Conservation (phyloP, 2,113 vertebrate species). For the Chunga burmeisteri region DNA sequence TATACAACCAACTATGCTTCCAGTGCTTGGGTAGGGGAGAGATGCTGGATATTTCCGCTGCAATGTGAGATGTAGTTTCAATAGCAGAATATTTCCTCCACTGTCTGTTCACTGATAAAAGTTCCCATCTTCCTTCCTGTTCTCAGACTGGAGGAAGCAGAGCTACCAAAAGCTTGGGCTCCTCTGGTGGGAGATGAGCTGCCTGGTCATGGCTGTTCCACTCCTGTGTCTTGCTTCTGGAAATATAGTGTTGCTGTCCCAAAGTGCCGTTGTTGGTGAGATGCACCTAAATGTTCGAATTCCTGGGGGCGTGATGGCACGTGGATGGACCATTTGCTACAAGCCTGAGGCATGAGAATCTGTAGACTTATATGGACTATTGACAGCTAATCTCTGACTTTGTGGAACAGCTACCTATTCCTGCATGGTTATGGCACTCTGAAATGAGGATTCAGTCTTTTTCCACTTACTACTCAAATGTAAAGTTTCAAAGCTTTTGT, state of each 20-base stretch:
- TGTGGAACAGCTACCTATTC: background rate
- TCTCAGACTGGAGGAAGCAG: background rate
- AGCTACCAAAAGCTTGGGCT: background rate
- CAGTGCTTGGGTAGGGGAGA: background rate
- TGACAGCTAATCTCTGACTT: background rate
- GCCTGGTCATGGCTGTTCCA: background rate
- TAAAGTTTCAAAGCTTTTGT: background rate
- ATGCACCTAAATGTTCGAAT: background rate
- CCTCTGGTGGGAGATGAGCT: background rate
- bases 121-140: background rate
- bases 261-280: background rate
- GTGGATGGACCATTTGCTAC: rapidly evolving
- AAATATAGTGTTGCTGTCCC: background rate
- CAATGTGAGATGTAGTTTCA: background rate
- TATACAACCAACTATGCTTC: background rate
- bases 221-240: background rate
- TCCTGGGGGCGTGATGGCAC: rapidly evolving
- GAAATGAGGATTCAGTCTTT: background rate
- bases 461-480: background rate
- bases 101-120: background rate
- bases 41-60: background rate
- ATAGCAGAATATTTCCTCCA: background rate
- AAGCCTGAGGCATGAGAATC: background rate
- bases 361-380: background rate
- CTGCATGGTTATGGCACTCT: background rate